Conservation (phyloP, 2,113 vertebrate genomes). For the Meriones unguiculatus region DNA sequence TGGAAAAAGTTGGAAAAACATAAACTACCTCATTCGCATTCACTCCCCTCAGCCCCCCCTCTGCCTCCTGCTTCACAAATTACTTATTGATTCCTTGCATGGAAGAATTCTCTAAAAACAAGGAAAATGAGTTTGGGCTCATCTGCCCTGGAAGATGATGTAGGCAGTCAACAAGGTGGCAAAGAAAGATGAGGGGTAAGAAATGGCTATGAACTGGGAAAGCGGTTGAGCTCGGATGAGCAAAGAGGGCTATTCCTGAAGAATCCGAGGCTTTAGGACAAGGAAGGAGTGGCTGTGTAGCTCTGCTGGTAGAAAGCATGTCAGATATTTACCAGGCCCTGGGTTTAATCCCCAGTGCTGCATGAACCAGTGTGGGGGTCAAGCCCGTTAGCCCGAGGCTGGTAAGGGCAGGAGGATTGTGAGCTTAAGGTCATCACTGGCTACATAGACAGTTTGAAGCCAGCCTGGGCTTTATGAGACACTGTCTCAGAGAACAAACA, state of each 20-base stretch:
- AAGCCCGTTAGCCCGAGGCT: not conserved
- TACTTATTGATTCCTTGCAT: slow-evolving; percentile 88
- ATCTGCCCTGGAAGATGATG: not conserved
- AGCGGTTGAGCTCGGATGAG: not conserved
- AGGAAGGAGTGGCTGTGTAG: not conserved
- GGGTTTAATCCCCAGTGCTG: not conserved
- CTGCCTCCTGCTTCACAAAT: slow-evolving; percentile 85
- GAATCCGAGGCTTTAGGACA: not conserved
- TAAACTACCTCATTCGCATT: slow-evolving; percentile 79
- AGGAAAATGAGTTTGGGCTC: not conserved
- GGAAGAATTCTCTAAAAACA: not conserved
- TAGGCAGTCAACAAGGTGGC: not conserved
- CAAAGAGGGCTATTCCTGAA: not conserved
- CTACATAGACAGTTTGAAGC: not conserved
- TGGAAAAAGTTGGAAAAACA: slow-evolving; percentile 85
- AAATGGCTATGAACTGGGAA: slow-evolving; percentile 83
- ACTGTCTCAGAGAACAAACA: not conserved
- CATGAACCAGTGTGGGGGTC: not conserved
- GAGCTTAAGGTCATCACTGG: not conserved
- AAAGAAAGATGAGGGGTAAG: slow-evolving; percentile 80
- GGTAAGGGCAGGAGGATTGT: not conserved
- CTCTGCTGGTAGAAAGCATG: too few relatives aligned
- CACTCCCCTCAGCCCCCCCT: slow-evolving; percentile 19
- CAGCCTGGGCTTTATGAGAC: not conserved
- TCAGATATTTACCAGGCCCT: not conserved